Conservation (phyloP, 2,888 invertebrate genomes). For the Tryphoninae sp. region DNA sequence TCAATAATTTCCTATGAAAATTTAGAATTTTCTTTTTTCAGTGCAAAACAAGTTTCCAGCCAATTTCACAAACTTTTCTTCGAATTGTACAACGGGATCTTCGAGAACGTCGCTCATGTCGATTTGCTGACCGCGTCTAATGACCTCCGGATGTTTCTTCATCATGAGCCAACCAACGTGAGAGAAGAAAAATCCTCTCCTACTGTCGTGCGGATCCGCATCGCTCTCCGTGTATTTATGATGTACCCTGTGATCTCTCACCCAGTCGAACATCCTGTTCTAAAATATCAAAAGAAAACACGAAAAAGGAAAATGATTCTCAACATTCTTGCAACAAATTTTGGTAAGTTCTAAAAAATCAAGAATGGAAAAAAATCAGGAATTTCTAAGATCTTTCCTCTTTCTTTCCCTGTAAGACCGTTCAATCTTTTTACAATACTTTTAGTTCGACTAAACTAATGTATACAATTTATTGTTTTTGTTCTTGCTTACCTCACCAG, state of each 20-base stretch:
- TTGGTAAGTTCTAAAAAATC: background rate
- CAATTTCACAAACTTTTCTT: slow-evolving; percentile 88
- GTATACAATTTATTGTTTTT: slow-evolving; percentile 7
- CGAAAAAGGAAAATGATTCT: background rate
- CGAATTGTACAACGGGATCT: slow-evolving; percentile 93
- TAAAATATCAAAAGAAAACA: slow-evolving; percentile 71
- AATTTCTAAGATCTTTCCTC: background rate
- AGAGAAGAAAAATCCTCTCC: slow-evolving; percentile 96
- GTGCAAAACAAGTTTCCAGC: background rate
- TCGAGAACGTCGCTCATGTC: slow-evolving; percentile 91
- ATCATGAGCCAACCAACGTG: slow-evolving; percentile 97
- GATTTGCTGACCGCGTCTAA: slow-evolving; percentile 91
- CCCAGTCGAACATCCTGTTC: slow-evolving; percentile 90
- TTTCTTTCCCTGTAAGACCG: background rate
- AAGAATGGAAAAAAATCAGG: background rate
- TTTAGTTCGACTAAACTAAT: background rate
- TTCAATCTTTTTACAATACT: background rate
- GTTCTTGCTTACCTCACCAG: slow-evolving; percentile 10
- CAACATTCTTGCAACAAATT: background rate
- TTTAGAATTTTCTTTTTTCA: background rate
- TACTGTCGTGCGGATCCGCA: slow-evolving; percentile 96
- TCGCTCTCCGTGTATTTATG: slow-evolving; percentile 97
- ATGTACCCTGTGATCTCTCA: slow-evolving; percentile 90
- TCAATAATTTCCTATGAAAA: background rate
- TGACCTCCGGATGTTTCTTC: slow-evolving; percentile 95